Percentiles rank a stretch among this genome's conserved stretches.
These are phyloP conservation scores for Yponomeuta plumbellus DNA, from an alignment of 2,888 invertebrate genomes.

Conservation along the genomic window DNA sequence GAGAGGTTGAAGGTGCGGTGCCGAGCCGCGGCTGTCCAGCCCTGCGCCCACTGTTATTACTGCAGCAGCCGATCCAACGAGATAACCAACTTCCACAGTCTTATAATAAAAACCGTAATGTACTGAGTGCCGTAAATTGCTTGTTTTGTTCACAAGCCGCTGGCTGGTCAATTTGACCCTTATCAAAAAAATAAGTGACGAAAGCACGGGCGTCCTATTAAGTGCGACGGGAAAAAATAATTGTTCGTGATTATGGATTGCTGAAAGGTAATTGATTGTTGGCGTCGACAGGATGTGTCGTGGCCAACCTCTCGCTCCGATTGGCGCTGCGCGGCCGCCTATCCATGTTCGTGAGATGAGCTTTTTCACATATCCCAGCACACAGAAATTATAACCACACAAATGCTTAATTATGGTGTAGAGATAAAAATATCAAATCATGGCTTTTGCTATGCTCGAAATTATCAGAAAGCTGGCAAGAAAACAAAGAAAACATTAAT, in stretches of 20 bases:
- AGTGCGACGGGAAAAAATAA: slow-evolving; percentile 59
- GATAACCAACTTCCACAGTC: slow-evolving; percentile 43
- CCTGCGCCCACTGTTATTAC: slow-evolving; percentile 32
- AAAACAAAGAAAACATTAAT: background rate
- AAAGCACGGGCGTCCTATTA: slow-evolving; percentile 58
- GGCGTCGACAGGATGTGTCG: slow-evolving; percentile 46
- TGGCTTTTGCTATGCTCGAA: background rate
- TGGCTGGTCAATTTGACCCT: slow-evolving; percentile 65
- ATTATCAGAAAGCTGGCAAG: background rate
- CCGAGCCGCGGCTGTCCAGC: background rate
- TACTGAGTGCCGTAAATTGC: slow-evolving; percentile 59
- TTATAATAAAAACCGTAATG: slow-evolving; percentile 58
- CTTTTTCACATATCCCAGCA: background rate
- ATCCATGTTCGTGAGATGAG: background rate
- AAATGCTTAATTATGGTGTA: background rate
- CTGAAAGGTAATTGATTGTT: slow-evolving; percentile 57
- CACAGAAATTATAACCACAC: background rate
- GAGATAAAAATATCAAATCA: background rate
- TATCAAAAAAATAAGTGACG: slow-evolving; percentile 68
- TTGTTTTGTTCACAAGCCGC: slow-evolving; percentile 63
- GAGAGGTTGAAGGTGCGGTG: slow-evolving; percentile 10
- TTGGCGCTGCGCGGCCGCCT: background rate
- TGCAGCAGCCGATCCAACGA: slow-evolving; percentile 41
- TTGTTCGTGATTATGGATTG: slow-evolving; percentile 67
- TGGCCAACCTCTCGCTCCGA: slow-evolving; percentile 15